Evolutionary conservation across 2,797 vertebrate species (phyloP).

Genomic region (Pipistrellus kuhlii): DNA sequence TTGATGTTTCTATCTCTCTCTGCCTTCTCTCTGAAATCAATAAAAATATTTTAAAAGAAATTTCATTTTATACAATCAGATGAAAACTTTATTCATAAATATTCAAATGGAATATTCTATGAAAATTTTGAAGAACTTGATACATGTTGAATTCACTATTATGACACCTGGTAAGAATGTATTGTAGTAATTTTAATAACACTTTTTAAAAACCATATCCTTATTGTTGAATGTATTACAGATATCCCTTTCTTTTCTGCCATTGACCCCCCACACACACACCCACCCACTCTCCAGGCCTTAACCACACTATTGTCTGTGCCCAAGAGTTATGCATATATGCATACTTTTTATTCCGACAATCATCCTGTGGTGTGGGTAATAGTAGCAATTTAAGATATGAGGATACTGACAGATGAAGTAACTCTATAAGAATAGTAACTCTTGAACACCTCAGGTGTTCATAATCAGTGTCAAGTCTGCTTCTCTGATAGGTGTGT

Average conservation of each 20-base stretch:
- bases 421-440: neutral
- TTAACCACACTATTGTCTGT: neutral
- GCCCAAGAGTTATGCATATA: neutral
- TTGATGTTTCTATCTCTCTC: no score
- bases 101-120: neutral
- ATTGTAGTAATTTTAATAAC: neutral
- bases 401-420: constrained; percentile 16
- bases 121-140: neutral
- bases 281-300: neutral
- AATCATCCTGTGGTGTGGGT: neutral
- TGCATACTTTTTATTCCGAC: neutral
- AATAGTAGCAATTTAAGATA: constrained; percentile 34
- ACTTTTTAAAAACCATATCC: neutral
- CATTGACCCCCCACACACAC: neutral
- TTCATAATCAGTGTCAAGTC: neutral
- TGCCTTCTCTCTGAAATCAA: no score
- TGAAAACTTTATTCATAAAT: neutral
- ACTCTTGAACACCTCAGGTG: neutral
- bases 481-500: neutral
- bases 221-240: neutral
- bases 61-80: neutral
- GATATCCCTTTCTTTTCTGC: neutral
- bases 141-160: neutral
- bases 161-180: neutral
- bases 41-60: neutral